Evolutionary conservation across 2,113 vertebrate genomes (phyloP), one percentile per base, ranked within the genome.

Genomic region (Halcyon malimbica): DNA sequence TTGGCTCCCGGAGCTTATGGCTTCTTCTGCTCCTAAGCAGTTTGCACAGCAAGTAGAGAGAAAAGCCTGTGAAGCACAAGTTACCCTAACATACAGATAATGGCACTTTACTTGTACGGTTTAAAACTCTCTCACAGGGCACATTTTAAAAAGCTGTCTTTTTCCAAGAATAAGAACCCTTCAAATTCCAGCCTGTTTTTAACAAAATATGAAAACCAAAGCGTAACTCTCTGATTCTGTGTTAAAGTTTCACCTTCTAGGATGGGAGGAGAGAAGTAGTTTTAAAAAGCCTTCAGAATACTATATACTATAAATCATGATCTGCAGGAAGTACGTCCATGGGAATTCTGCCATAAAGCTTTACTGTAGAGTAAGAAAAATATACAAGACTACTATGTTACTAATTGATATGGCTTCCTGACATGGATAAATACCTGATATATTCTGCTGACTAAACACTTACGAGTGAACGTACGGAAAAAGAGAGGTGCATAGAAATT

Each of bases 1-100:
- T 90, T 96, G 91, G 81, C 59, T 97, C 62, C 78, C n/a, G 81
- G 65, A 96, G 78, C 84, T 94, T 63, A 20, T 39, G 75, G 68
- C 37, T 92, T 78, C 73, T 71, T 82, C 59, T 92, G 77, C 67
- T 96, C 63, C 57, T 37, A n/a, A 95, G 81, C 71, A 90, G 31
- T 95, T 75, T 87, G 64, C 51, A 68, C 71, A 87, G 59, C 57
- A 89, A 91, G 60, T 56, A 65, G 60, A 73, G 46, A 91, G 37
- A 71, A 75, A 73, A 86, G 19, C 41, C 41, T 44, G 20, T 56
- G 76, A 91, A 85, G 26, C 41, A 88, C 57, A 81, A 90, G 84
- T 84, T 75, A 21, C 42, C 54, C 88, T 80, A 60, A 87, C 31
- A 42, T n/a, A 53, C 1, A 92, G 54, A 26, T 46, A 70, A 74